These are phyloP conservation scores for Ecliptopera silaceata DNA, from an alignment of 2,888 invertebrate species.

Conservation along the genomic window DNA sequence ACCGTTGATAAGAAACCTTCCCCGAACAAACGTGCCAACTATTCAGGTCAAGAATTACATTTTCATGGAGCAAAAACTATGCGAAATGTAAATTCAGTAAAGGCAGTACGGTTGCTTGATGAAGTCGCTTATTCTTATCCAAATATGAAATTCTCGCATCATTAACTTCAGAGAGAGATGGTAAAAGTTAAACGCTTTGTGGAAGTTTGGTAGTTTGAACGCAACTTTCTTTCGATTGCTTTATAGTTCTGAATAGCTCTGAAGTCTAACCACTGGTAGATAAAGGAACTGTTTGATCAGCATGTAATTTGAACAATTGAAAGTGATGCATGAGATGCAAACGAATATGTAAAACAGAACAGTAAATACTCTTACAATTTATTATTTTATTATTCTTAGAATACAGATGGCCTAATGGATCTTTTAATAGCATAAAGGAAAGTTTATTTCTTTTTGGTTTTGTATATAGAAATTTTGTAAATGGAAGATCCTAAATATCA, in stretches of 20 bases:
- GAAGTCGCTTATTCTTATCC: slow-evolving; percentile 32
- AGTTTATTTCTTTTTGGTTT: too few relatives aligned
- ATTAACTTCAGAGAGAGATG: slow-evolving; percentile 40
- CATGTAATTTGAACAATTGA: slow-evolving; percentile 29
- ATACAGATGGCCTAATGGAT: too few relatives aligned
- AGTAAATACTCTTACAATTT: slow-evolving; percentile 13
- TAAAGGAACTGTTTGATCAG: slow-evolving; percentile 24
- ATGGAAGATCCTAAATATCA: too few relatives aligned
- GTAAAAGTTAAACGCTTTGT: slow-evolving; percentile 45
- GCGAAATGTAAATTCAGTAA: slow-evolving; percentile 20
- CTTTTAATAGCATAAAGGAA: too few relatives aligned
- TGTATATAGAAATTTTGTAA: too few relatives aligned
- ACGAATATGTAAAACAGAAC: too few relatives aligned
- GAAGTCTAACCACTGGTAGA: slow-evolving; percentile 33
- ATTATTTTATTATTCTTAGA: too few relatives aligned
- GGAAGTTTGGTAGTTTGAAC: slow-evolving; percentile 42
- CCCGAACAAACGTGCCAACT: slow-evolving; percentile 27
- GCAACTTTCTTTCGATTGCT: slow-evolving; percentile 53
- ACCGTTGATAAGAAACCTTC: slow-evolving; percentile 56
- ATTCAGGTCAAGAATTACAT: slow-evolving; percentile 19
- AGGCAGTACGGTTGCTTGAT: slow-evolving; percentile 22
- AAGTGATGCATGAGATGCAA: slow-evolving; percentile 13
- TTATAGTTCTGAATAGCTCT: slow-evolving; percentile 41
- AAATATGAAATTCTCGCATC: slow-evolving; percentile 42
- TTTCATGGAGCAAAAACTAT: slow-evolving; percentile 20